Conservation (phyloP, 2,888 invertebrate species). For the Ophion obscuratus region DNA sequence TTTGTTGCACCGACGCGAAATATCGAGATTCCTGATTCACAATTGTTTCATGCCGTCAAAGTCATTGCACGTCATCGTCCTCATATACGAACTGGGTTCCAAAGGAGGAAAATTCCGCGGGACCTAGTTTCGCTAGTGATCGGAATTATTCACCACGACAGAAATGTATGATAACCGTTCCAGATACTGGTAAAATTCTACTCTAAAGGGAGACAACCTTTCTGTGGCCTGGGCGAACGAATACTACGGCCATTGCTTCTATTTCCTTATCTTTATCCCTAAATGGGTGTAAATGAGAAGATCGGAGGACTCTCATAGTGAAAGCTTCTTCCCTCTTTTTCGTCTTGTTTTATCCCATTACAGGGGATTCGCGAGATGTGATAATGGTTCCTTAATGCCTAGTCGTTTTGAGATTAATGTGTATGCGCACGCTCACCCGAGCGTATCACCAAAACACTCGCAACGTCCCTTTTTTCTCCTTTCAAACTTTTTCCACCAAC, state of each 20-base stretch:
- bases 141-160: constrained; percentile 4
- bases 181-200: constrained; percentile 2
- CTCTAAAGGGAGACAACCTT: background rate
- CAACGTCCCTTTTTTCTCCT: background rate
- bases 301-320: background rate
- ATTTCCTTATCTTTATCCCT: background rate
- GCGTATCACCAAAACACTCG: constrained; percentile 28
- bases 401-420: constrained; percentile 29
- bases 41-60: constrained; percentile 11
- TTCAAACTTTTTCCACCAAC: background rate
- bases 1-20: constrained; percentile 11
- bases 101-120: constrained; percentile 20
- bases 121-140: background rate
- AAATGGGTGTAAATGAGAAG: background rate
- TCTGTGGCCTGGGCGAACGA: background rate
- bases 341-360: background rate
- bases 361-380: constrained; percentile 24
- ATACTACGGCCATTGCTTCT: background rate
- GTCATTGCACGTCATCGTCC: constrained; percentile 29
- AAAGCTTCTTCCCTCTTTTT: constrained; percentile 5
- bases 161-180: constrained; percentile 10
- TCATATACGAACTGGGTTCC: background rate
- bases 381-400: constrained; percentile 51
- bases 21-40: constrained; percentile 22
- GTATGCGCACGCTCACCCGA: constrained; percentile 26